These are phyloP conservation scores for Puntigrus tetrazona DNA, from an alignment of 2,113 vertebrate genomes.

Conservation along the genomic window DNA sequence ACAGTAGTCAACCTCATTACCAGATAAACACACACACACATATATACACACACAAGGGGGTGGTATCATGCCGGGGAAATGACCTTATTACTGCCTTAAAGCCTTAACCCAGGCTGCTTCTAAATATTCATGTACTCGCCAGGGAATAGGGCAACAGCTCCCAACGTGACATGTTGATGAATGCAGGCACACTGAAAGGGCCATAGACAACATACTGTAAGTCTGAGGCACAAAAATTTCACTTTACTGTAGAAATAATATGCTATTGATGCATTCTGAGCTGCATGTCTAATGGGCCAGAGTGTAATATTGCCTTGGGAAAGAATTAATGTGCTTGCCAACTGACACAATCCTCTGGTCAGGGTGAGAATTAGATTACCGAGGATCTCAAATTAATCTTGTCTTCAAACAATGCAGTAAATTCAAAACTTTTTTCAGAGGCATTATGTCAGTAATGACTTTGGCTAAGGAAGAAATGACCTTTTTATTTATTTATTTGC, in stretches of 20 bases:
- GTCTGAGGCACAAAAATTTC: not conserved
- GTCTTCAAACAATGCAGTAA: not conserved
- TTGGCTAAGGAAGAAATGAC: not conserved
- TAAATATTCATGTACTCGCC: slow-evolving; percentile 58
- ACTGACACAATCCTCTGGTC: slow-evolving; percentile 33
- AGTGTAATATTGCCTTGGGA: slow-evolving; percentile 4
- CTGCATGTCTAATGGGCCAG: not conserved
- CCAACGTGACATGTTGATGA: slow-evolving; percentile 31
- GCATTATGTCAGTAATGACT: not conserved
- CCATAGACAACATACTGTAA: slow-evolving; percentile 22
- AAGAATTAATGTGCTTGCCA: not conserved
- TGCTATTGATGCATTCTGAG: slow-evolving; percentile 10
- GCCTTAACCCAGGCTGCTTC: slow-evolving; percentile 33
- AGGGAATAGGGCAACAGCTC: slow-evolving; percentile 44
- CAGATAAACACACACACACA: slow-evolving; percentile 4
- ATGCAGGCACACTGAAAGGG: slow-evolving; percentile 19
- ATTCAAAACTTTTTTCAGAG: slow-evolving; percentile 1
- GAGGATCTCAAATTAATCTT: not conserved
- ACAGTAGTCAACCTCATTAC: slow-evolving; percentile 53
- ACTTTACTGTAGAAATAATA: slow-evolving; percentile 5
- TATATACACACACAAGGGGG: slow-evolving; percentile 40
- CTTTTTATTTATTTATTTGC: slow-evolving; percentile 2
- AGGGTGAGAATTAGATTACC: slow-evolving; percentile 20
- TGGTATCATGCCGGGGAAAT: slow-evolving; percentile 47
- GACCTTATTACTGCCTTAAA: slow-evolving; percentile 59